These are phyloP conservation scores for Drymodes brunneopygia DNA, from an alignment of 2,113 vertebrate species.

Conservation along the genomic window DNA sequence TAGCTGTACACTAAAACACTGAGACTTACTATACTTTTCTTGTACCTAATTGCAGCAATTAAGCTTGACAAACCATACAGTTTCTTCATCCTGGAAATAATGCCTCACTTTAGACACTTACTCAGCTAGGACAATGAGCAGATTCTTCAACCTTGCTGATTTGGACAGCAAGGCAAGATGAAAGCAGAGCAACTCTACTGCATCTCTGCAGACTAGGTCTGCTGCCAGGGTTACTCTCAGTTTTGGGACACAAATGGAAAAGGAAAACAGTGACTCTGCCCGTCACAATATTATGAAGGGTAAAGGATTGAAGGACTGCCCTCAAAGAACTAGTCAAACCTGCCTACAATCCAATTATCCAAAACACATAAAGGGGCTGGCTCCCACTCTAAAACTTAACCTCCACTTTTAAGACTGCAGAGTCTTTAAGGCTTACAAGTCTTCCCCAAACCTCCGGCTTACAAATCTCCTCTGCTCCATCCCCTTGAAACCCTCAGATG, in stretches of 20 bases:
- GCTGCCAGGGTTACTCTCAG: not conserved
- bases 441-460: no score
- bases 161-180: not conserved
- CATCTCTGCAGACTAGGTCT: not conserved
- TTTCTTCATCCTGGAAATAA: not conserved
- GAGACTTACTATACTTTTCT: not conserved
- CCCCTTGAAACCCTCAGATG: not conserved
- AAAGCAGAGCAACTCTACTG: not conserved
- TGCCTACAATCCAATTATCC: rapidly evolving
- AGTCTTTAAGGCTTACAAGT: not conserved
- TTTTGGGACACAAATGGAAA: not conserved
- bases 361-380: not conserved
- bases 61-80: not conserved
- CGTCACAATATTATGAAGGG: not conserved
- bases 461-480: not conserved
- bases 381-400: not conserved
- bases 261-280: not conserved
- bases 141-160: not conserved
- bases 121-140: not conserved
- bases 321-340: not conserved
- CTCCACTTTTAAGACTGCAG: not conserved
- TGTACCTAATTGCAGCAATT: not conserved
- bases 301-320: not conserved
- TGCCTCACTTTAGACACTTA: not conserved
- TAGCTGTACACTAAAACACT: not conserved